Evolutionary conservation across 1,140 invertebrate species (phyloP).

Genomic region (Drosophila parabipectinata): DNA sequence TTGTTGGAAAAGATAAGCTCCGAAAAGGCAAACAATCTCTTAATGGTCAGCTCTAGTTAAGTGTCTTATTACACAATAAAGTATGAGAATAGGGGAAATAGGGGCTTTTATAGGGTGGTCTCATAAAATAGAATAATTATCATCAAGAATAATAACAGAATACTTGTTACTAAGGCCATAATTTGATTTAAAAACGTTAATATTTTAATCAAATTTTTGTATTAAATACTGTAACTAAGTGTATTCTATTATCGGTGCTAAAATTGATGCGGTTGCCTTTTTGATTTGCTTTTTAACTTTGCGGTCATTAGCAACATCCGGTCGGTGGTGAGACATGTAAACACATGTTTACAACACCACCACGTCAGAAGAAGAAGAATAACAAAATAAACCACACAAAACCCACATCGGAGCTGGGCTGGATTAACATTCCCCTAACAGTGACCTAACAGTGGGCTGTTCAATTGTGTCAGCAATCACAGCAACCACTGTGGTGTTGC

Average conservation of each 20-base stretch:
- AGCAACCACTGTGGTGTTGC: slow-evolving; percentile 4
- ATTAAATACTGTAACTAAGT: not conserved
- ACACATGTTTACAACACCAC: slow-evolving; percentile 71
- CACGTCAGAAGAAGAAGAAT: slow-evolving; percentile 43
- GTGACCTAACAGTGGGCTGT: slow-evolving; percentile 29
- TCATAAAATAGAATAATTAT: too few relatives aligned
- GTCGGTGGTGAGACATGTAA: slow-evolving; percentile 69
- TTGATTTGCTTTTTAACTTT: slow-evolving; percentile 52
- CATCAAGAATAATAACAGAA: too few relatives aligned
- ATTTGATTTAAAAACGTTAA: too few relatives aligned
- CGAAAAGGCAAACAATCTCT: slow-evolving; percentile 4
- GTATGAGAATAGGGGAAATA: too few relatives aligned
- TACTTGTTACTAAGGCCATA: too few relatives aligned
- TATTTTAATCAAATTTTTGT: too few relatives aligned
- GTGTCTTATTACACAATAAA: slow-evolving; percentile 3
- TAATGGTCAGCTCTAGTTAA: slow-evolving; percentile 7
- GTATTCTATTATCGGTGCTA: slow-evolving; percentile 12
- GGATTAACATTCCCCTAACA: slow-evolving; percentile 41
- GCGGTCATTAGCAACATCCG: slow-evolving; percentile 76
- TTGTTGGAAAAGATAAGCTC: slow-evolving; percentile 10
- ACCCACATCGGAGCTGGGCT: slow-evolving; percentile 8
- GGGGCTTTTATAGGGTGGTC: too few relatives aligned
- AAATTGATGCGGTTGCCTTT: slow-evolving; percentile 24
- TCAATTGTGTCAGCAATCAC: slow-evolving; percentile 23
- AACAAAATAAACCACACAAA: slow-evolving; percentile 36